These are phyloP conservation scores for Pocota personata DNA, from an alignment of 2,888 invertebrate species.

Conservation along the genomic window DNA sequence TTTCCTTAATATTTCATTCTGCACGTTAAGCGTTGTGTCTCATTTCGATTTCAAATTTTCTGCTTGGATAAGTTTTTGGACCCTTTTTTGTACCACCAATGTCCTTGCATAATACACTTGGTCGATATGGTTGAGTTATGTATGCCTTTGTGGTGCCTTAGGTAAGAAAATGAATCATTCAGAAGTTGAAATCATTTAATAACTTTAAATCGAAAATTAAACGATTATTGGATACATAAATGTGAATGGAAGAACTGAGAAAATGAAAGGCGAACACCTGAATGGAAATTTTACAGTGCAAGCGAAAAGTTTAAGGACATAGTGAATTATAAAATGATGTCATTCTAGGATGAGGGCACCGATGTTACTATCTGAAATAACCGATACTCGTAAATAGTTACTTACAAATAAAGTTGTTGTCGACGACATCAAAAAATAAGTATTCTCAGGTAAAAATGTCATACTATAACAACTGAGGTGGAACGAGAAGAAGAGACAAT, in stretches of 20 bases:
- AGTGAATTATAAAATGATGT: too few species aligned
- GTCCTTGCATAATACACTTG: not conserved
- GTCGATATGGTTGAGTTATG: not conserved
- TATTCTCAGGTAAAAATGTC: too few species aligned
- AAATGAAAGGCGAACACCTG: too few species aligned
- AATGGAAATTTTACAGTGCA: too few species aligned
- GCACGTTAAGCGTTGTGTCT: constrained; percentile 5
- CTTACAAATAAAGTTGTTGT: too few species aligned
- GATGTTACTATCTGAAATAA: too few species aligned
- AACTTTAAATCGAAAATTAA: not conserved
- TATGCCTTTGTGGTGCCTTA: not conserved
- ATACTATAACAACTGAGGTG: too few species aligned
- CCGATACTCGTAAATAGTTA: too few species aligned
- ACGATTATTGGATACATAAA: not conserved
- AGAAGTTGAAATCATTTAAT: not conserved
- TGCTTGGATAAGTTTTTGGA: constrained; percentile 17
- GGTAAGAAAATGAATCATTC: not conserved
- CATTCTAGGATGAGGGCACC: too few species aligned
- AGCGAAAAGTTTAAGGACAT: too few species aligned
- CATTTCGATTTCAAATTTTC: constrained; percentile 46
- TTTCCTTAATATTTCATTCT: constrained; percentile 28
- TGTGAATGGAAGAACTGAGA: not conserved
- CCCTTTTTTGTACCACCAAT: not conserved
- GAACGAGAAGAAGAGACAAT: too few species aligned
- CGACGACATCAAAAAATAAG: too few species aligned